Conservation (phyloP, 2,797 vertebrate species). For the Xiphophorus birchmanni region DNA sequence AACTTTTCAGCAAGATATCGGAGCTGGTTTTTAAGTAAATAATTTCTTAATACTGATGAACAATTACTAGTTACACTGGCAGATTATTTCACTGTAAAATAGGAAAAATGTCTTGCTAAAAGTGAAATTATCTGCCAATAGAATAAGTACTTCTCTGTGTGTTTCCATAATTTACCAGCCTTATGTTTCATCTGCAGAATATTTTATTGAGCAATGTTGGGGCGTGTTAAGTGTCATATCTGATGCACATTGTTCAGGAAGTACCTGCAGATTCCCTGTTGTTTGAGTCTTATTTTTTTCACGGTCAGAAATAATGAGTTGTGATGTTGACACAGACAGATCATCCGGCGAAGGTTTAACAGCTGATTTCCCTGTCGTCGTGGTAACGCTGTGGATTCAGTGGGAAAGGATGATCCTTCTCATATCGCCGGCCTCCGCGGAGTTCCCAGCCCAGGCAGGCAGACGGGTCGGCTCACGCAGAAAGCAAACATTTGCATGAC, state of each 20-base stretch:
- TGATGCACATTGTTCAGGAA: neutral
- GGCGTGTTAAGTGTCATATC: neutral
- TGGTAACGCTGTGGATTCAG: neutral
- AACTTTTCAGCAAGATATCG: too few species aligned
- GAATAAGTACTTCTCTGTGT: neutral
- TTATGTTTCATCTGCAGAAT: neutral
- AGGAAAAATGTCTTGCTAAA: too few species aligned
- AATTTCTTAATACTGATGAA: too few species aligned
- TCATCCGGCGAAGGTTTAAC: neutral
- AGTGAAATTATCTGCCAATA: too few species aligned
- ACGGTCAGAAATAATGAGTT: neutral
- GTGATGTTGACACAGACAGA: neutral
- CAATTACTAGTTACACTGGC: too few species aligned
- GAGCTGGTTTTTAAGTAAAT: too few species aligned
- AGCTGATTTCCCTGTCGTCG: neutral
- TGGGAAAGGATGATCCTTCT: neutral
- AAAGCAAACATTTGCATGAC: slow-evolving; percentile 27
- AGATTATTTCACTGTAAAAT: too few species aligned
- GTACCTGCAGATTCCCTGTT: neutral
- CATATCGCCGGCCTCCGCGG: neutral
- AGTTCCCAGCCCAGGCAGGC: neutral
- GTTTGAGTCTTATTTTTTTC: neutral
- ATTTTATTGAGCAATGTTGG: neutral
- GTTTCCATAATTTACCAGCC: neutral
- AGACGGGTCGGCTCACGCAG: neutral